These are phyloP conservation scores for Gymnarchus niloticus DNA, from an alignment of 2,113 vertebrate genomes.

Conservation along the genomic window DNA sequence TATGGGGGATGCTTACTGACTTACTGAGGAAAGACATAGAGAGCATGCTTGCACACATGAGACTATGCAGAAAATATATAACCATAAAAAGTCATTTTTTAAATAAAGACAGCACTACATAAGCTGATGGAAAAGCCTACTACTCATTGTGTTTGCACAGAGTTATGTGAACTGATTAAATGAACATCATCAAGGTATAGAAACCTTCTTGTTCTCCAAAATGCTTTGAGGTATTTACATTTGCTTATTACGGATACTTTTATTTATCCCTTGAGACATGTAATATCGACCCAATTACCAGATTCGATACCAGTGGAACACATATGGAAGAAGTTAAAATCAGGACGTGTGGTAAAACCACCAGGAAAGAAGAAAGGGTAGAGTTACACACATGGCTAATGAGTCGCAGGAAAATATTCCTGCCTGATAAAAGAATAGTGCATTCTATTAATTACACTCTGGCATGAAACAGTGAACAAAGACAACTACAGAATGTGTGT, in stretches of 20 bases:
- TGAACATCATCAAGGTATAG: not conserved
- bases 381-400: conserved; percentile 36
- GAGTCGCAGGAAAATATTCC: conserved; percentile 28
- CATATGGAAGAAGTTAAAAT: conserved; percentile 39
- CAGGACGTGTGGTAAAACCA: conserved; percentile 35
- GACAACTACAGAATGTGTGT: not conserved
- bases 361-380: conserved; percentile 33
- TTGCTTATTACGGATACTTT: conserved; percentile 16
- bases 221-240: conserved; percentile 30
- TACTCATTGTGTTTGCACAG: not conserved
- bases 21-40: not conserved
- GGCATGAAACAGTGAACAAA: conserved; percentile 17
- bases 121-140: not conserved
- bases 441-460: conserved; percentile 23
- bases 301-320: conserved; percentile 44
- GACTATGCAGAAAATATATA: not conserved
- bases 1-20: too few species aligned
- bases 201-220: not conserved
- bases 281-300: conserved; percentile 34
- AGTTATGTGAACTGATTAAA: not conserved
- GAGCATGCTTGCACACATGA: not conserved
- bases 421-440: conserved; percentile 27
- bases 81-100: not conserved
- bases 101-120: not conserved
- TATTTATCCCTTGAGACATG: conserved; percentile 24